Evolutionary conservation across 2,113 vertebrate genomes (phyloP).

Genomic region (Myotis brandtii): DNA sequence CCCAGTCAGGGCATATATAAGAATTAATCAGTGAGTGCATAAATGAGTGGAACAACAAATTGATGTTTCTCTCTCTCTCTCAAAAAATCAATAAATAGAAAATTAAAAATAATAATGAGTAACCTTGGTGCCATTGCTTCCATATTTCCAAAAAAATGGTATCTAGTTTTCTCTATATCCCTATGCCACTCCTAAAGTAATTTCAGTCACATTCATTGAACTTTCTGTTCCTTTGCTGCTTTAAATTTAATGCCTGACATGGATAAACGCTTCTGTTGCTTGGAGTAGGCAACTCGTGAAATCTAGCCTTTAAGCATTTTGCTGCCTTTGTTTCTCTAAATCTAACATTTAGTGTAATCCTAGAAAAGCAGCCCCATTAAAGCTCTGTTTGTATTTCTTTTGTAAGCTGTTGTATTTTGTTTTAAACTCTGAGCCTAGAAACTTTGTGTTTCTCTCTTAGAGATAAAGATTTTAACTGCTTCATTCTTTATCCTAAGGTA

Average conservation of each 20-base stretch:
- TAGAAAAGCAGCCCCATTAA: not conserved
- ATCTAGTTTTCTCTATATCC: not conserved
- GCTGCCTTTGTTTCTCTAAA: not conserved
- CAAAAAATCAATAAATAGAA: not conserved
- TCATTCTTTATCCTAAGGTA: not conserved
- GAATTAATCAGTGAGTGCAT: not conserved
- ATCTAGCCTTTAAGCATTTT: not conserved
- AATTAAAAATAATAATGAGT: not conserved
- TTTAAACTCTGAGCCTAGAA: not conserved
- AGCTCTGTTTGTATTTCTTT: not conserved
- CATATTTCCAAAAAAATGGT: not conserved
- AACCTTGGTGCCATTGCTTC: not conserved
- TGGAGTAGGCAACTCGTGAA: fast-evolving
- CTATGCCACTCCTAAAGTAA: not conserved
- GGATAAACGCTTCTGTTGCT: not conserved
- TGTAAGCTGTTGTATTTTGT: not conserved
- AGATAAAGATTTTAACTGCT: not conserved
- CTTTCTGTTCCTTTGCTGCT: not conserved
- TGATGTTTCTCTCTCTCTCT: not conserved
- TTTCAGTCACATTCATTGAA: not conserved
- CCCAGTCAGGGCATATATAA: not conserved
- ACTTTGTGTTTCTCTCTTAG: conserved; percentile 4
- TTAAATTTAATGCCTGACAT: not conserved
- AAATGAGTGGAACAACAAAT: not conserved
- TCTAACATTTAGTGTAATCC: not conserved